A percentile compares a stretch with the other conserved stretches of the same genome.
Evolutionary conservation across 2,113 vertebrate species (phyloP).

Genomic region (Gasterosteus nipponicus): DNA sequence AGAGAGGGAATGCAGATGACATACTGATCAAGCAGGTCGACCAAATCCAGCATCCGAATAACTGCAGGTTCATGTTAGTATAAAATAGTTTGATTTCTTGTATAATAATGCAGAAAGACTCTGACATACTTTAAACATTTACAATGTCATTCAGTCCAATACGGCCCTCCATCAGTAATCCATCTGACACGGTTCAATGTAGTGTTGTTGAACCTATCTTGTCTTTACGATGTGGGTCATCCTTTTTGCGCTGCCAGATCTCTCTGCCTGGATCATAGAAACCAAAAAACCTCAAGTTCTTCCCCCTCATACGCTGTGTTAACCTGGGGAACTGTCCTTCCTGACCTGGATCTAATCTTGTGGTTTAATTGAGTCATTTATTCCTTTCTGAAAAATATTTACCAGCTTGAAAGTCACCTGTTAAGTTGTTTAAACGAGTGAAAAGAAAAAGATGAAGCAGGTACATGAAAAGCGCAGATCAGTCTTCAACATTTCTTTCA

Average conservation of each 20-base stretch:
- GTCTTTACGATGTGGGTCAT: too few relatives aligned
- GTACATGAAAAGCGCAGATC: not conserved
- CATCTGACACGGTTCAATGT: not conserved
- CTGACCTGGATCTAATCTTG: not conserved
- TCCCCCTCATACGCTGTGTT: not conserved
- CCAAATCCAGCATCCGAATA: not conserved
- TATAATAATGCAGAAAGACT: not conserved
- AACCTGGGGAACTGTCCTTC: not conserved
- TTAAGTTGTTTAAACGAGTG: not conserved
- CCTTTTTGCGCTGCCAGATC: too few relatives aligned
- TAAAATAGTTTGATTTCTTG: not conserved
- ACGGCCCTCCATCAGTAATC: not conserved
- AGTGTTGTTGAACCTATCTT: not conserved
- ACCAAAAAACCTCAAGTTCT: not conserved
- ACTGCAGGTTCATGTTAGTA: not conserved
- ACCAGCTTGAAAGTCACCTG: not conserved
- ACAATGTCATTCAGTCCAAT: not conserved
- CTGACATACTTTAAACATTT: not conserved
- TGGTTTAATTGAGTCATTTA: too few relatives aligned
- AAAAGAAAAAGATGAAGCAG: not conserved
- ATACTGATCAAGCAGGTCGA: not conserved
- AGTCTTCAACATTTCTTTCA: not conserved
- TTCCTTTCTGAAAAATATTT: too few relatives aligned
- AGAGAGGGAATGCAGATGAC: not conserved
- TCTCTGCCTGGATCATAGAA: not conserved